A percentile compares a stretch with the other conserved stretches of the same genome.
phyloP scores from a whole-genome alignment of 1,140 invertebrate species.

The Sitobion miscanthi region DNA sequence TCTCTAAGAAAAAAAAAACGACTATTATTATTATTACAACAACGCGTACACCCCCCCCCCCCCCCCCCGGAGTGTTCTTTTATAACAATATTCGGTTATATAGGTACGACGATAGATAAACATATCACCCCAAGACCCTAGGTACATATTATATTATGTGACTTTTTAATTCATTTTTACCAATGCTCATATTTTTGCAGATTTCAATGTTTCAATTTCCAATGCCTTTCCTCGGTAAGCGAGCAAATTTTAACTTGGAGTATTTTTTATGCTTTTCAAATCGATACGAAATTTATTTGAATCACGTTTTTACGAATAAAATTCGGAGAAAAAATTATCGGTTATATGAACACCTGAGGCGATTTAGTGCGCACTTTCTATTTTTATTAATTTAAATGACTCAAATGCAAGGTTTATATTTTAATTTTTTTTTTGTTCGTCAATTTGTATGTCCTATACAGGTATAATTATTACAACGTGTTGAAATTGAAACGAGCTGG shows the following conservation, averaged over 20 bases:
- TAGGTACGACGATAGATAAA: too few relatives aligned
- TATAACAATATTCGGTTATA: not conserved
- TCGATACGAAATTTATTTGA: too few relatives aligned
- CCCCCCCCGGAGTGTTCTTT: too few relatives aligned
- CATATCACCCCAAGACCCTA: too few relatives aligned
- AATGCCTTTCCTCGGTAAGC: not conserved
- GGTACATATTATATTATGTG: too few relatives aligned
- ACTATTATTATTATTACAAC: not conserved
- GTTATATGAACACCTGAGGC: not conserved
- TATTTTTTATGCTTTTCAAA: not conserved
- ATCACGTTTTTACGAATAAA: not conserved
- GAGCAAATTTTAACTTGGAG: not conserved
- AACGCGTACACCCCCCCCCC: too few relatives aligned
- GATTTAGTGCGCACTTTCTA: not conserved
- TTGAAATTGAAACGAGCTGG: slow-evolving; percentile 16
- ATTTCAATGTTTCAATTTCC: not conserved
- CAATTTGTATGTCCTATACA: not conserved
- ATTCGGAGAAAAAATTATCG: not conserved
- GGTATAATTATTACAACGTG: not conserved
- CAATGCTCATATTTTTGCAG: not conserved
- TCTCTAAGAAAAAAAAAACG: not conserved
- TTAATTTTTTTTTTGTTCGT: not conserved
- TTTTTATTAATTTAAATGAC: not conserved
- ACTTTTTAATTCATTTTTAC: not conserved
- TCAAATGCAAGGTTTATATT: not conserved